Percentiles rank a stretch among this genome's conserved stretches.
Conservation (phyloP, 2,797 vertebrate species). For the Oreochromis mossambicus region DNA sequence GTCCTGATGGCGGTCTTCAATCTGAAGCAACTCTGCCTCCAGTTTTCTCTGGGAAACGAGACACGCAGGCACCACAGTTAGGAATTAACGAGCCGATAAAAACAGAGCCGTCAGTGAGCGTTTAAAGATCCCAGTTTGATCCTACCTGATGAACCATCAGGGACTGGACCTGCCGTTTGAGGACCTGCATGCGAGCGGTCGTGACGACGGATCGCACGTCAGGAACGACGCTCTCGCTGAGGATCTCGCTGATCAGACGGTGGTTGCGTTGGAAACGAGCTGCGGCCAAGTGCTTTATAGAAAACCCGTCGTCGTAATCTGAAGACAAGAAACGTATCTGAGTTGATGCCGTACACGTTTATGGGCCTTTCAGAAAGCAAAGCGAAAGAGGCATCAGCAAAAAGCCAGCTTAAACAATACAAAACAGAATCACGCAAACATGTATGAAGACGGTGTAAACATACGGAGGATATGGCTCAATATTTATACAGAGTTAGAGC, state of each 20-base stretch:
- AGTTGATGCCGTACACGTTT: neutral
- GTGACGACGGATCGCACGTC: conserved; percentile 96
- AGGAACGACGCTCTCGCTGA: conserved; percentile 95
- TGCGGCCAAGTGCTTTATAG: conserved; percentile 93
- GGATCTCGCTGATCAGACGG: conserved; percentile 95
- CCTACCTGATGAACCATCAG: conserved; percentile 97
- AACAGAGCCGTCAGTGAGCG: neutral
- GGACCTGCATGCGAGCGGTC: conserved; percentile 98
- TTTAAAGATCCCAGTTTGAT: neutral
- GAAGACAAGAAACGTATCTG: conserved; percentile 2
- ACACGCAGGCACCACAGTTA: conserved; percentile 20
- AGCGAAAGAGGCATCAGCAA: neutral
- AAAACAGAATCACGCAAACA: neutral
- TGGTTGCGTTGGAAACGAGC: conserved; percentile 98
- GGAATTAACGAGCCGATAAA: neutral
- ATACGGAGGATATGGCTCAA: conserved; percentile 11
- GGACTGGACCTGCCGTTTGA: conserved; percentile 96
- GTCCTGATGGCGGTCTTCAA: conserved; percentile 97
- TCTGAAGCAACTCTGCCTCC: conserved; percentile 96
- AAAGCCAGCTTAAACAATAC: neutral
- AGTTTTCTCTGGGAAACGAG: conserved; percentile 85
- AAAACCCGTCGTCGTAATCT: conserved; percentile 98
- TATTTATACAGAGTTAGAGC: conserved; percentile 31
- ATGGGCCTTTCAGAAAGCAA: neutral
- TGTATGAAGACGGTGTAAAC: conserved; percentile 7